These are phyloP conservation scores for Ptychodera flava DNA, from an alignment of 35 echinoderm and acorn worm species.

Conservation along the genomic window DNA sequence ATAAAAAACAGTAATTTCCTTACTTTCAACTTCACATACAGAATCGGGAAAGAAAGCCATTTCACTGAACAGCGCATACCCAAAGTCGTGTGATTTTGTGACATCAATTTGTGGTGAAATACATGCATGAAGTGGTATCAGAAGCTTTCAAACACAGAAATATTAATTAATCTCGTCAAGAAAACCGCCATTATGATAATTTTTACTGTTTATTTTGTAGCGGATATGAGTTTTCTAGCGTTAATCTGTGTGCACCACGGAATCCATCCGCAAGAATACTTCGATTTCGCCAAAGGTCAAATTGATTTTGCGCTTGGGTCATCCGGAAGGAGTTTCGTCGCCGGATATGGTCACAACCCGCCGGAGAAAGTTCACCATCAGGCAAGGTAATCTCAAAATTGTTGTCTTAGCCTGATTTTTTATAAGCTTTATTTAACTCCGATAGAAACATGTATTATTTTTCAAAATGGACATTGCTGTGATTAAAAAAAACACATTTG, in stretches of 20 bases:
- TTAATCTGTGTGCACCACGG: background rate
- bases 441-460: no score
- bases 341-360: background rate
- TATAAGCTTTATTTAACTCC: background rate
- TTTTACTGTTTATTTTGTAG: background rate
- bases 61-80: background rate
- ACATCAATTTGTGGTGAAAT: background rate
- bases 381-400: background rate
- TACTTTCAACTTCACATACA: background rate
- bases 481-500: background rate
- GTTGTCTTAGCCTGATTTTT: background rate
- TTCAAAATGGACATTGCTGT: no score
- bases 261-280: background rate
- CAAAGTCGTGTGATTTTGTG: background rate
- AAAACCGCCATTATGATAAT: no score
- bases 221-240: background rate
- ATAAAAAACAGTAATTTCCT: background rate
- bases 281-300: background rate
- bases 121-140: background rate
- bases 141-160: background rate
- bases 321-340: background rate
- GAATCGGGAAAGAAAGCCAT: background rate
- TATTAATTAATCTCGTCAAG: no score
- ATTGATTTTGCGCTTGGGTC: background rate
- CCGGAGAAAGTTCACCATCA: background rate